Base-by-base conservation (phyloP, 2,888 invertebrate species). In the Thera obeliscata region DNA sequence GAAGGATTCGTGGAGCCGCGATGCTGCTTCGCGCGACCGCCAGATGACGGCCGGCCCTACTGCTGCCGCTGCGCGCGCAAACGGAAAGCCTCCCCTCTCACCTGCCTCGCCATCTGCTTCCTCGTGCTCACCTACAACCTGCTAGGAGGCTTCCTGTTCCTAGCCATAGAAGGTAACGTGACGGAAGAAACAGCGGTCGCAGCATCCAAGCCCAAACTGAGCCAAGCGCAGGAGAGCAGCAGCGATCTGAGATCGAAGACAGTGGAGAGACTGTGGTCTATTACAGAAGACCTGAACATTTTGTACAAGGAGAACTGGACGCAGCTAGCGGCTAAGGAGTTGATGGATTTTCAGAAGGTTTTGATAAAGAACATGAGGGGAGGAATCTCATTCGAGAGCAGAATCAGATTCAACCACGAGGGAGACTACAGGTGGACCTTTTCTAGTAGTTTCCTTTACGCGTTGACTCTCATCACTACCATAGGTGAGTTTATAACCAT, bases 221-320 rank as follows among this genome's bases (percentile, higher is more conserved):
- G 95, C 81, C 95, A 85, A 76, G 84, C 90, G 70, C 95, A 92
- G 69, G 87, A 81, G 75, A 90, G 90, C 69, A 93, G 93, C 76
- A 92, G 90, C 72, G 94, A 96, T 70, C 89, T 97, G 70, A 93
- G 97, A 62, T 94, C 95, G 1, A 94, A 83, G 67, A 97, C 97
- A 3, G 97, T 97, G 2, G 97, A 97, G 87, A 94, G 96, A 11
- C 93, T 97, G 68, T 97, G 97, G 97, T 96, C 96, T 69, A 97
- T 97, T 74, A 97, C 98, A 0, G 96, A 97, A 86, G 96, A 97
- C 82, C 93, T 98, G 64, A 98, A 98, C 86, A 97, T 98, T 77
- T 93, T 98, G 66, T 97, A 98, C 85, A 96, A 97, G 81, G 97
- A 97, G 80, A 98, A 98, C 87, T 98, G 98, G 98, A 98, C 98